Conservation (phyloP, 2,113 vertebrate species). For the Entelurus aequoreus region DNA sequence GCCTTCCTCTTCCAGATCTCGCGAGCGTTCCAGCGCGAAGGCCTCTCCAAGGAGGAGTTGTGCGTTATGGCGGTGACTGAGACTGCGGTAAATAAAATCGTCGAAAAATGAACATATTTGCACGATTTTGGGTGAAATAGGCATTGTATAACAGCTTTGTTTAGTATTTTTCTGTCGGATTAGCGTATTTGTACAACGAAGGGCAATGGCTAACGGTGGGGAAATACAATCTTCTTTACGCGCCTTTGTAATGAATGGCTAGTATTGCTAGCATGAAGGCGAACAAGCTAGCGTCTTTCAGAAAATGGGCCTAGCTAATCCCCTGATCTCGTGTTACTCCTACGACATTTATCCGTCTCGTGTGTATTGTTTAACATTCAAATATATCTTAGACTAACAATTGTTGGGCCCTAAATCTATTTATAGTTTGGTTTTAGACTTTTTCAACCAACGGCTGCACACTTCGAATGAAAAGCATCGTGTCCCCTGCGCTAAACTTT, state of each 20-base stretch:
- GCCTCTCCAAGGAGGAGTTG: constrained; percentile 59
- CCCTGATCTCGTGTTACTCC: fast-evolving
- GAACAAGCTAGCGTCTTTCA: background rate
- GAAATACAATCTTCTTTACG: constrained; percentile 7
- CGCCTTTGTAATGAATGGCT: constrained; percentile 32
- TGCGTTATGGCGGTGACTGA: constrained; percentile 76
- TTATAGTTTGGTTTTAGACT: background rate
- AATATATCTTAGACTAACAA: background rate
- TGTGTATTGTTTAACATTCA: background rate
- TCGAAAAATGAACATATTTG: constrained; percentile 15
- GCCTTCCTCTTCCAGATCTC: constrained; percentile 27
- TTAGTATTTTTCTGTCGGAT: fast-evolving
- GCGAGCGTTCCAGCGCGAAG: constrained; percentile 43
- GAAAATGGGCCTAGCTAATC: constrained; percentile 16
- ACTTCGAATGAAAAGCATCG: background rate
- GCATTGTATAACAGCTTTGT: background rate
- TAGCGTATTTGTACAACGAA: background rate
- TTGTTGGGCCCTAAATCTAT: background rate
- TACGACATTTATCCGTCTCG: background rate
- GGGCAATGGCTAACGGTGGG: background rate
- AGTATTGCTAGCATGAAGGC: constrained; percentile 30
- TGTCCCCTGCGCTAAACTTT: constrained; percentile 19
- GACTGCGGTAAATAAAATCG: constrained; percentile 70
- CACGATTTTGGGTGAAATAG: background rate
- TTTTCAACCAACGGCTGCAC: too few species aligned